Evolutionary conservation across 2,797 vertebrate species (phyloP), one percentile per base, ranked within the genome.

Genomic region (Lates japonicus): DNA sequence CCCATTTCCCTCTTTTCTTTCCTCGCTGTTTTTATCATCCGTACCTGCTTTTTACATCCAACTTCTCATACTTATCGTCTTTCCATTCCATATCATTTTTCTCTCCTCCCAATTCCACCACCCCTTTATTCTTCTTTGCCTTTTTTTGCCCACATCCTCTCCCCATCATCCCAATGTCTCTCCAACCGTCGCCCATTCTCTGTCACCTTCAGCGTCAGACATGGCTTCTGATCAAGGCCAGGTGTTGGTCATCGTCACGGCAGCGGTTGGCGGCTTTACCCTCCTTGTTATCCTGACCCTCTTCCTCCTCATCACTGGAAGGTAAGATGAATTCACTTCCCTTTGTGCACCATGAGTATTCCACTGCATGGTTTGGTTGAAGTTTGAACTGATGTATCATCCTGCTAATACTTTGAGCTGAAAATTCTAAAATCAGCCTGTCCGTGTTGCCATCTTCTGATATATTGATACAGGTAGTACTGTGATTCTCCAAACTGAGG

Each of bases 251-350:
- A 97, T 99, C 55, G 97, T 97, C 86, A 99, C 97, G 0, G 98
- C 98, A 2, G 97, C 98, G 0, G 98, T 98, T 3, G 98, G 98
- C 19, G 97, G 98, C 87, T 99, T 99, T 89, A 98, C 98, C 29
- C 97, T 98, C 51, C 95, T 99, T 10, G 93, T 99, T 90, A 99
- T 99, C 92, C 97, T 99, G 86, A 98, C 97, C 55, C 94, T 99
- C 84, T 99, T 99, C 95, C 97, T 98, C 94, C 95, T 99, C 79
- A 98, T 99, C 94, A 99, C 98, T 20, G 98, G 98, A 80, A 96
- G 98, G 98, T 98, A 98, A 96, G 80, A 79, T 7, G 4, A 22
- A 61, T 63, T 61, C 17, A 4, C 39, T 41, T 10, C 5, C 7
- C 13, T 55, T 57, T 60, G 46, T 39, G 25, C 54, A 44, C 2